Conservation (phyloP, 2,797 vertebrate species). For the Lagodon rhomboides region DNA sequence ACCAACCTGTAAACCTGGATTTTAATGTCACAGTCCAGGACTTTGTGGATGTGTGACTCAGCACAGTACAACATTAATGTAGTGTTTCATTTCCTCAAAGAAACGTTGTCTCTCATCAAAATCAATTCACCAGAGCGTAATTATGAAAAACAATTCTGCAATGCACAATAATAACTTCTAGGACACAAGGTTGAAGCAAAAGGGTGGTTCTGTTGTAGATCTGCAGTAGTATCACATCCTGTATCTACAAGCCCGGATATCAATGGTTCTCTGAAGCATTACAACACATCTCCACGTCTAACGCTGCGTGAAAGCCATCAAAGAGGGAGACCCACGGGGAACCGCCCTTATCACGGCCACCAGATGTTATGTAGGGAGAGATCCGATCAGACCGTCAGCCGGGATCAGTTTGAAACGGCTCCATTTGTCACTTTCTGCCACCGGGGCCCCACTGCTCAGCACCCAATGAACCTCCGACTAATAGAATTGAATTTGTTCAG, state of each 20-base stretch:
- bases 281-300: constrained; percentile 70
- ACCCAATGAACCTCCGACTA: constrained; percentile 62
- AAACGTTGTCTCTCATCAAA: too few species aligned
- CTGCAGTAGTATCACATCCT: constrained; percentile 38
- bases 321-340: constrained; percentile 70
- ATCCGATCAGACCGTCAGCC: constrained; percentile 72
- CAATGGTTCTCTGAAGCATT: constrained; percentile 77
- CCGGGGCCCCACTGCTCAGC: constrained; percentile 16
- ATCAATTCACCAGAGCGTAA: too few species aligned
- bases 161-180: too few species aligned
- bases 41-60: too few species aligned
- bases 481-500: constrained; percentile 61
- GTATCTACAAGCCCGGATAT: constrained; percentile 65
- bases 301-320: constrained; percentile 64
- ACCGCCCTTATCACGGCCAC: constrained; percentile 76
- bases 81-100: too few species aligned
- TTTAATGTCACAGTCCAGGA: too few species aligned
- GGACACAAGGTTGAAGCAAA: not conserved
- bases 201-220: not conserved
- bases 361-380: constrained; percentile 71
- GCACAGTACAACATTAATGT: too few species aligned
- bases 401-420: constrained; percentile 62
- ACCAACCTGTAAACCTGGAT: too few species aligned
- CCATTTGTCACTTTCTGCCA: constrained; percentile 53
- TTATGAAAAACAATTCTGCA: too few species aligned